Conservation (phyloP, 2,113 vertebrate species). For the Callopanchax toddi region DNA sequence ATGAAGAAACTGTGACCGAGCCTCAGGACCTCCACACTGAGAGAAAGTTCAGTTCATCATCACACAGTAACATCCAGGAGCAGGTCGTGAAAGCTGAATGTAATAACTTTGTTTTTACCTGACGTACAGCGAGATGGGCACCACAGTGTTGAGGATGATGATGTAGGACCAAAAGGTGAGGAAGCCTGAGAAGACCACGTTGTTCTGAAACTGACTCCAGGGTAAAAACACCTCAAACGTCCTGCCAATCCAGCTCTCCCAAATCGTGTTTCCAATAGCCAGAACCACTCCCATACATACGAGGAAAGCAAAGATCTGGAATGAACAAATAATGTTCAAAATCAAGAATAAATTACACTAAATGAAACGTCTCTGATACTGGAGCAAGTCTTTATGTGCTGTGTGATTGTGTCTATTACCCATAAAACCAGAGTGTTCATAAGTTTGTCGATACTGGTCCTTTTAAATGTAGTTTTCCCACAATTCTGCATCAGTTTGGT, state of each 20-base stretch:
- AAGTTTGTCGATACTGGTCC: constrained; percentile 92
- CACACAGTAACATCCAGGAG: too few species aligned
- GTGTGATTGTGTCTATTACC: constrained; percentile 73
- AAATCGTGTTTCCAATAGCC: constrained; percentile 90
- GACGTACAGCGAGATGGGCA: constrained; percentile 93
- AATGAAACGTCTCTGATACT: too few species aligned
- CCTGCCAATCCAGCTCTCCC: constrained; percentile 86
- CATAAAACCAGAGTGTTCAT: constrained; percentile 96
- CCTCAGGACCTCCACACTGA: constrained; percentile 90
- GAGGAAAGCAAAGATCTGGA: constrained; percentile 91
- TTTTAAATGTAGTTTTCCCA: constrained; percentile 89
- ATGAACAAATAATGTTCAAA: not conserved
- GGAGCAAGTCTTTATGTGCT: too few species aligned
- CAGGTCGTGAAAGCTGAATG: too few species aligned
- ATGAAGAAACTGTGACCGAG: constrained; percentile 94
- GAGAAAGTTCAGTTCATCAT: constrained; percentile 18
- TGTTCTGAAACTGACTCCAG: constrained; percentile 83
- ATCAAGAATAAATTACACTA: not conserved
- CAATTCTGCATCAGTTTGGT: constrained; percentile 98
- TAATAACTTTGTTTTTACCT: constrained; percentile 81
- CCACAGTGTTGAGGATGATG: constrained; percentile 95
- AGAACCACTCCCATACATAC: constrained; percentile 92
- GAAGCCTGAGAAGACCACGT: constrained; percentile 86
- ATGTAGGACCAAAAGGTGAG: constrained; percentile 96
- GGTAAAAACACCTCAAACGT: constrained; percentile 90